phyloP scores from a whole-genome alignment of 2,797 vertebrate species.

The Adrianichthys oophorus region DNA sequence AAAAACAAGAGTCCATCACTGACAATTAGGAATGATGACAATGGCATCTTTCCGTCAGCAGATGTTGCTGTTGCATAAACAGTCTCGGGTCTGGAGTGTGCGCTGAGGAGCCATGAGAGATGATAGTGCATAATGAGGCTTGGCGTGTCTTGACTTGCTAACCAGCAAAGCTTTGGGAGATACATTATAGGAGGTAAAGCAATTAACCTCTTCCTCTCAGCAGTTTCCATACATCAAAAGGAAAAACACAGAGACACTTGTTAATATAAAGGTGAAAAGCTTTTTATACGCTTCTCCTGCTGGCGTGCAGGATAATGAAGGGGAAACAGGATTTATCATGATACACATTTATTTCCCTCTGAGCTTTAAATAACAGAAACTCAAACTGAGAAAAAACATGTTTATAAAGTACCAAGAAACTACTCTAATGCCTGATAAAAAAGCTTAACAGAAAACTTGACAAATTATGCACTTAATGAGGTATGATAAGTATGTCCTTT shows the following conservation, averaged over 20 bases:
- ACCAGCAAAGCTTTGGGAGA: conserved; percentile 39
- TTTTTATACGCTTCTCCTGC: conserved; percentile 10
- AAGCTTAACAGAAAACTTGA: too few species aligned
- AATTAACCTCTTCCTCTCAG: conserved; percentile 58
- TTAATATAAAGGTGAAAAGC: conserved; percentile 10
- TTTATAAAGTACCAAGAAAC: neutral
- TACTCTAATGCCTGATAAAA: too few species aligned
- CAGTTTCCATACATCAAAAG: conserved; percentile 27
- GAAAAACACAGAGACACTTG: conserved; percentile 10
- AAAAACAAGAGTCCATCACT: neutral
- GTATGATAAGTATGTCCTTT: neutral
- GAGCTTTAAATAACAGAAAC: conserved; percentile 2
- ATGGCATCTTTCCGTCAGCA: conserved; percentile 37
- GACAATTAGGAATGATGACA: neutral
- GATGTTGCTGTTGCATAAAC: conserved; percentile 48
- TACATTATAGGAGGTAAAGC: conserved; percentile 41
- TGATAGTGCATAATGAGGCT: conserved; percentile 33
- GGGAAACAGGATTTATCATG: neutral
- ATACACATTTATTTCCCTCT: neutral
- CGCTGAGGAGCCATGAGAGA: conserved; percentile 31
- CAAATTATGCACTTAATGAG: too few species aligned
- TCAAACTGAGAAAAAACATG: neutral
- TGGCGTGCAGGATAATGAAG: conserved; percentile 20
- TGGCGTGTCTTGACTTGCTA: conserved; percentile 50
- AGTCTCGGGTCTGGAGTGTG: conserved; percentile 2